Conservation (phyloP, 2,888 invertebrate species). For the Hypercompe scribonia region DNA sequence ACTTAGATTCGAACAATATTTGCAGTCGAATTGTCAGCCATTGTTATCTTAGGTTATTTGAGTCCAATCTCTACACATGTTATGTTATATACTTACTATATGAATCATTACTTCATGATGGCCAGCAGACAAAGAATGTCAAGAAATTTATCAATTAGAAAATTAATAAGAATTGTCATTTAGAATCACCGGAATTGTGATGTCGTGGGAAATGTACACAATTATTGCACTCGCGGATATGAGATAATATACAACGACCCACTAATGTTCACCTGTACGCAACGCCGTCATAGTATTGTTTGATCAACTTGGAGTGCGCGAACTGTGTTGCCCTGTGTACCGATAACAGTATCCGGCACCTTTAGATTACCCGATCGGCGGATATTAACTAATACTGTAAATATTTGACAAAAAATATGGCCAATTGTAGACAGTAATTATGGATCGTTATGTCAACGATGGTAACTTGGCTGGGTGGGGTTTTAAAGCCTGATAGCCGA, state of each 20-base stretch:
- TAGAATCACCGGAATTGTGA: conserved; percentile 43
- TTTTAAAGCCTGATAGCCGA: not conserved
- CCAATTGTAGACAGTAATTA: conserved; percentile 21
- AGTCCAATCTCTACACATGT: not conserved
- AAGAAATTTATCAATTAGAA: not conserved
- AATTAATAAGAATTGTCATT: conserved; percentile 7
- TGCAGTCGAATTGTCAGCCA: not conserved
- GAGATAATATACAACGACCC: conserved; percentile 62
- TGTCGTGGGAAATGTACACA: conserved; percentile 80
- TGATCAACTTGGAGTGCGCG: conserved; percentile 27
- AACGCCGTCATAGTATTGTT: conserved; percentile 32
- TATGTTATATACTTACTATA: not conserved
- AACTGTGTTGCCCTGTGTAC: conserved; percentile 43
- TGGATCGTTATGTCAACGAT: conserved; percentile 9
- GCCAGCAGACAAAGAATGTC: not conserved
- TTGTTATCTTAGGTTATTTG: not conserved
- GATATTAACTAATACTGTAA: conserved; percentile 62
- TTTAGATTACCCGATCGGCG: conserved; percentile 74
- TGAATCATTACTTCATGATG: not conserved
- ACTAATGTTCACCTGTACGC: conserved; percentile 34
- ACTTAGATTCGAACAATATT: no score
- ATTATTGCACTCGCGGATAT: conserved; percentile 73
- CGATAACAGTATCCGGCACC: conserved; percentile 72
- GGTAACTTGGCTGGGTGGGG: conserved; percentile 7
- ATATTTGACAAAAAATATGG: conserved; percentile 42